These are phyloP conservation scores for Dryomyza anilis DNA, from an alignment of 2,888 invertebrate species.

Conservation along the genomic window DNA sequence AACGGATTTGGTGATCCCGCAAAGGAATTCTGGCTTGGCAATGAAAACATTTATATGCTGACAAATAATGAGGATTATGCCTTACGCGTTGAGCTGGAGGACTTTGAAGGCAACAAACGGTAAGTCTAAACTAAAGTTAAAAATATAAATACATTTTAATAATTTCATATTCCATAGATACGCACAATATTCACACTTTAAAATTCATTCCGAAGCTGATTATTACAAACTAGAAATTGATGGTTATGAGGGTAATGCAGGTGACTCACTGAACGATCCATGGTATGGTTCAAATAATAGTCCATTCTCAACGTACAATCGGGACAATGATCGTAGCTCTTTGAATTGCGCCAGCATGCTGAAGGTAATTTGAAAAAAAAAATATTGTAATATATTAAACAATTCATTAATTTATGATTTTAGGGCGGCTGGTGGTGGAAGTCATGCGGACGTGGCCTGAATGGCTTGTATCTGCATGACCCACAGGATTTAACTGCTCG, in stretches of 20 bases:
- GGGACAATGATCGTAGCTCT: slow-evolving; percentile 89
- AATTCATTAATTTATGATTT: slow-evolving; percentile 7
- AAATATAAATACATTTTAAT: background rate
- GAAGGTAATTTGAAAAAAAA: slow-evolving; percentile 62
- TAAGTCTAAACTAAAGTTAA: slow-evolving; percentile 52
- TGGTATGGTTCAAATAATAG: slow-evolving; percentile 95
- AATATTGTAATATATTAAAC: background rate
- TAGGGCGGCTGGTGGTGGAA: slow-evolving; percentile 95
- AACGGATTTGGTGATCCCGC: slow-evolving; percentile 91
- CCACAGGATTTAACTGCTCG: slow-evolving; percentile 88
- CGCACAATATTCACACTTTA: slow-evolving; percentile 89
- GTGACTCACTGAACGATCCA: slow-evolving; percentile 89
- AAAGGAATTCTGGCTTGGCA: slow-evolving; percentile 91
- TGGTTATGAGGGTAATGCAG: slow-evolving; percentile 89
- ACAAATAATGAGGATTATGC: slow-evolving; percentile 91
- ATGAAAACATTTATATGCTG: slow-evolving; percentile 91
- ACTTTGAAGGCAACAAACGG: slow-evolving; percentile 92
- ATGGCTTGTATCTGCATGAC: slow-evolving; percentile 87
- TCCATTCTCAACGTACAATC: slow-evolving; percentile 91
- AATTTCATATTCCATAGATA: slow-evolving; percentile 65
- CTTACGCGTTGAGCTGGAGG: slow-evolving; percentile 84
- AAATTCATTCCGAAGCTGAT: slow-evolving; percentile 89
- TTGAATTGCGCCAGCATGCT: slow-evolving; percentile 92
- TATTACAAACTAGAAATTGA: slow-evolving; percentile 92
- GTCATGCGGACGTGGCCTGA: slow-evolving; percentile 87